Percentiles rank a stretch among this genome's conserved stretches.
Conservation (phyloP, 2,113 vertebrate species). For the Pholis gunnellus region DNA sequence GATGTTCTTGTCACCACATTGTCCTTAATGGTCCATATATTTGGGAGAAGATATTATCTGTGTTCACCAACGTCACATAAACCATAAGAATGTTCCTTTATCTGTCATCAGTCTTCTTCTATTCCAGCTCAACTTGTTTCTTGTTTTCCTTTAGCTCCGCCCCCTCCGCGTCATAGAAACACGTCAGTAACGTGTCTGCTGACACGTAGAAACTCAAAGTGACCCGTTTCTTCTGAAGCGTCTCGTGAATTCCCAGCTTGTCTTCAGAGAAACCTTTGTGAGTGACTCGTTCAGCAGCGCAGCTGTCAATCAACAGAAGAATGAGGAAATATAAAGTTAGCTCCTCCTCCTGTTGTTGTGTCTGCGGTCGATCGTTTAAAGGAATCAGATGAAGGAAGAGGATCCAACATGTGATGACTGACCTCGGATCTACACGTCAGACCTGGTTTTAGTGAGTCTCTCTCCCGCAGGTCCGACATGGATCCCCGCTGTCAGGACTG, state of each 20-base stretch:
- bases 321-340: conserved; percentile 22
- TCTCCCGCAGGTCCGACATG: conserved; percentile 43
- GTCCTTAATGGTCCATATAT: too few species aligned
- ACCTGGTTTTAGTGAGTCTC: background rate
- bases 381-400: background rate
- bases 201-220: too few species aligned
- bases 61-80: too few species aligned
- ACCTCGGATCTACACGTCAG: background rate
- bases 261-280: too few species aligned
- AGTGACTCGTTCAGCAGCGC: background rate
- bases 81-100: too few species aligned
- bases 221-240: background rate
- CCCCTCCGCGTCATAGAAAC: background rate
- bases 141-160: too few species aligned
- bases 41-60: too few species aligned
- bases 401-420: background rate
- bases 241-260: too few species aligned
- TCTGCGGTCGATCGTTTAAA: background rate
- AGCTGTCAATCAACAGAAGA: background rate
- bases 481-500: conserved; percentile 75
- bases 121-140: too few species aligned
- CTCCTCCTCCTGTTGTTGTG: background rate
- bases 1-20: too few species aligned
- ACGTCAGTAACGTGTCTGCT: too few species aligned
- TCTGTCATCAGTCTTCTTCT: too few species aligned